phyloP scores from a whole-genome alignment of 1,140 invertebrate genomes.

The Zaprionus inermis region DNA sequence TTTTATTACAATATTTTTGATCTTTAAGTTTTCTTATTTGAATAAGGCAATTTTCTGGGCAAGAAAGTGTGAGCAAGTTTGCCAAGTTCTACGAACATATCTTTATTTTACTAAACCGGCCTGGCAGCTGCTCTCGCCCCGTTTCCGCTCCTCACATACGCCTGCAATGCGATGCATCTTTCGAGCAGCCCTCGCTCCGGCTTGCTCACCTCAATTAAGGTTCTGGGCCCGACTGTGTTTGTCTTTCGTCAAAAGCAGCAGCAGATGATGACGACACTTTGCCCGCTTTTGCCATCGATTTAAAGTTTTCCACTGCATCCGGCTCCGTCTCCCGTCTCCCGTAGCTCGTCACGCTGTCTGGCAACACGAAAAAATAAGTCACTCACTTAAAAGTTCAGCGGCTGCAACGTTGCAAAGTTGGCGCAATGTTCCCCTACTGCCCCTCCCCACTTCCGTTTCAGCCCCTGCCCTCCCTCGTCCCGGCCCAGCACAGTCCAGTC shows the following conservation, averaged over 20 bases:
- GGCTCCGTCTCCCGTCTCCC: neutral
- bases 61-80: too few species aligned
- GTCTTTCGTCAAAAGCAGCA: slow-evolving; percentile 47
- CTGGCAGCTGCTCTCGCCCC: too few species aligned
- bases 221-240: slow-evolving; percentile 52
- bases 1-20: too few species aligned
- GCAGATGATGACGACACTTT: slow-evolving; percentile 63
- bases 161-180: too few species aligned
- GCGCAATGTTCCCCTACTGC: slow-evolving; percentile 48
- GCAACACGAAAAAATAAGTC: slow-evolving; percentile 71
- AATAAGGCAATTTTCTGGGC: too few species aligned
- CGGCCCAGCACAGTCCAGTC: neutral
- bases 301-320: slow-evolving; percentile 41
- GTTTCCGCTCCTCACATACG: too few species aligned
- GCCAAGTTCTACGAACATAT: neutral
- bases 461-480: neutral
- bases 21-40: too few species aligned
- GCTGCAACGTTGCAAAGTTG: slow-evolving; percentile 77
- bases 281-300: slow-evolving; percentile 58
- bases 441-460: neutral
- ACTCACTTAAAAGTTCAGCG: slow-evolving; percentile 79
- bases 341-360: slow-evolving; percentile 31
- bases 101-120: neutral
- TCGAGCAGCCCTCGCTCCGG: slow-evolving; percentile 22
- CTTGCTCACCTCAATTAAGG: slow-evolving; percentile 63